Conservation (phyloP, 2,888 invertebrate species). For the Diarsia rubi region DNA sequence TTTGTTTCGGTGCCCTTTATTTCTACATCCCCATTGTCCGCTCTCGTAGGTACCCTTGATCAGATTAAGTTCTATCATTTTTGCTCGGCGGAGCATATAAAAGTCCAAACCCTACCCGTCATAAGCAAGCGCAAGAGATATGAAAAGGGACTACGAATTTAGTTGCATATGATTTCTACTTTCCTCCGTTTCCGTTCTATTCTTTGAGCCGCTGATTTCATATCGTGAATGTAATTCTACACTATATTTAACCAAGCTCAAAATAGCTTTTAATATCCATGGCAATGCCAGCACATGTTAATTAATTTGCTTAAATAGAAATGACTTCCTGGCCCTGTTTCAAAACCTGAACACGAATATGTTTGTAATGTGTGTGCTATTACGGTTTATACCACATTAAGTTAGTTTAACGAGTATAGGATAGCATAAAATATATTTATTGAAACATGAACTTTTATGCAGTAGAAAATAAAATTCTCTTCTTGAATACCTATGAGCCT, state of each 20-base stretch:
- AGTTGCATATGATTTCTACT: not conserved
- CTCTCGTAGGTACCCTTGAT: conserved; percentile 23
- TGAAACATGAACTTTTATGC: conserved; percentile 57
- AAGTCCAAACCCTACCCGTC: not conserved
- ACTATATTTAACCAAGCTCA: conserved; percentile 1
- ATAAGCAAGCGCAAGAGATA: conserved; percentile 11
- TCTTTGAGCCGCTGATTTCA: not conserved
- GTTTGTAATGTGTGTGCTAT: conserved; percentile 48
- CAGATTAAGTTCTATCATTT: conserved; percentile 30
- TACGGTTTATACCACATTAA: conserved; percentile 53
- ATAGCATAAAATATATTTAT: conserved; percentile 56
- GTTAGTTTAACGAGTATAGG: conserved; percentile 57
- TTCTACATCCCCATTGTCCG: conserved; percentile 16
- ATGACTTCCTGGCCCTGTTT: conserved; percentile 36
- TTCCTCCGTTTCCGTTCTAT: not conserved
- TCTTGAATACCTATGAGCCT: conserved; percentile 18
- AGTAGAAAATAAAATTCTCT: conserved; percentile 40
- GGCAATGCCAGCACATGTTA: conserved; percentile 16
- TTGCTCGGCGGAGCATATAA: not conserved
- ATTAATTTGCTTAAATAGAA: conserved; percentile 44
- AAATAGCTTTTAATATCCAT: conserved; percentile 8
- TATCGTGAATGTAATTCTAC: not conserved
- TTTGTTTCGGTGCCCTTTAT: conserved; percentile 15
- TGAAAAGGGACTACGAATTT: not conserved
- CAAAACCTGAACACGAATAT: conserved; percentile 33